Conservation (phyloP, 2,113 vertebrate genomes). For the Bubo blakistoni region DNA sequence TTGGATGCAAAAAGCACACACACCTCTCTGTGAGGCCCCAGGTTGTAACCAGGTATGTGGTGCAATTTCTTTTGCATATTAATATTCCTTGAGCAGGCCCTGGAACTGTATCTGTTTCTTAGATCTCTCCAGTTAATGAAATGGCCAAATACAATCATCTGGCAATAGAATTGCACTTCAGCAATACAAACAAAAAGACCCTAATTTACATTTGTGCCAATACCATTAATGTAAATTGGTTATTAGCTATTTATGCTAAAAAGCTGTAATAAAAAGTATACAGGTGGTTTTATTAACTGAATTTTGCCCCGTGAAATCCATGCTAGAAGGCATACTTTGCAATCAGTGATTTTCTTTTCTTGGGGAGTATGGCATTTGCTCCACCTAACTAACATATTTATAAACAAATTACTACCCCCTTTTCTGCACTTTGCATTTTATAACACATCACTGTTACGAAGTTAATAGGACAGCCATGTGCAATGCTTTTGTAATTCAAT, state of each 20-base stretch:
- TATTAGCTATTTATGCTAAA: constrained; percentile 74
- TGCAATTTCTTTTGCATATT: constrained; percentile 54
- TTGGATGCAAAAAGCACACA: fast-evolving
- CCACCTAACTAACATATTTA: constrained; percentile 70
- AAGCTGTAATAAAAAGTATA: constrained; percentile 65
- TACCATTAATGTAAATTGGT: constrained; percentile 72
- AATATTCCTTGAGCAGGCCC: constrained; percentile 49
- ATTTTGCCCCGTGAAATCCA: constrained; percentile 58
- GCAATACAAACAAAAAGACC: constrained; percentile 50
- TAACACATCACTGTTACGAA: constrained; percentile 51
- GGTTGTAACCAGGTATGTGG: not conserved
- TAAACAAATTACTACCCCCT: constrained; percentile 67
- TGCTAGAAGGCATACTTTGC: constrained; percentile 56
- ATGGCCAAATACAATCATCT: constrained; percentile 40
- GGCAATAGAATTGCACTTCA: constrained; percentile 36
- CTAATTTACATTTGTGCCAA: constrained; percentile 71
- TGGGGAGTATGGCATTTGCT: constrained; percentile 50
- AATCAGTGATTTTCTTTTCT: constrained; percentile 25
- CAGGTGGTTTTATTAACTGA: constrained; percentile 73
- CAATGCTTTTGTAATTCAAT: constrained; percentile 55
- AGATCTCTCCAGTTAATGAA: constrained; percentile 67
- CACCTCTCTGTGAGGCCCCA: not conserved
- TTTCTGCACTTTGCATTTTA: constrained; percentile 70
- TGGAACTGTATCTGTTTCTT: constrained; percentile 42
- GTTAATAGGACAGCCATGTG: constrained; percentile 46